Percentiles rank a stretch among this genome's conserved stretches.
These are phyloP conservation scores for Epinotia bilunana DNA, from an alignment of 2,888 invertebrate species.

Conservation along the genomic window DNA sequence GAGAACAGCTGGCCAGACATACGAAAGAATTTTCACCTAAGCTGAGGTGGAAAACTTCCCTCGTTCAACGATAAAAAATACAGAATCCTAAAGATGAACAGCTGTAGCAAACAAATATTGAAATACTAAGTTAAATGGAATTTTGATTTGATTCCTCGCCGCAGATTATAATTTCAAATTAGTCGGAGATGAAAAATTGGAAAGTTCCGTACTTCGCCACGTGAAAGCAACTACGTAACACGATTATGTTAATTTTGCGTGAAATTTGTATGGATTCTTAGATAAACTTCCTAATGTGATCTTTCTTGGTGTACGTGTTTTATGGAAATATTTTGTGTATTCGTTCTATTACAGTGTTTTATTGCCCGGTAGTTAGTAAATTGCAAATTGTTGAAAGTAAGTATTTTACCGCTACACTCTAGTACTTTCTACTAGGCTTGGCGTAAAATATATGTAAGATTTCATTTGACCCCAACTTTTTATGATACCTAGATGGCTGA, in stretches of 20 bases:
- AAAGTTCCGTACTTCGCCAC: conserved; percentile 63
- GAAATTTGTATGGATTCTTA: conserved; percentile 36
- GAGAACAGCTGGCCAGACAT: no score
- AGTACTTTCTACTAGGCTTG: no score
- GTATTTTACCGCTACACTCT: no score
- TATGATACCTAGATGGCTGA: no score
- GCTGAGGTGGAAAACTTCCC: no score
- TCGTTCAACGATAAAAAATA: neutral
- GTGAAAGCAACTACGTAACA: conserved; percentile 31
- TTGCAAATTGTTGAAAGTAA: no score
- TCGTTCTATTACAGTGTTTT: neutral
- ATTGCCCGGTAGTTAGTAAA: neutral
- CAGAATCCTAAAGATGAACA: conserved; percentile 23
- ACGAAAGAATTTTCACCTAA: no score
- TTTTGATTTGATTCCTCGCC: conserved; percentile 82
- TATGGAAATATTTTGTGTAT: neutral
- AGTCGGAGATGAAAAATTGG: conserved; percentile 81
- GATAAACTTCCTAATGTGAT: conserved; percentile 26
- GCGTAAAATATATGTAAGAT: no score
- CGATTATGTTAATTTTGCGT: conserved; percentile 37
- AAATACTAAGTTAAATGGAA: conserved; percentile 81
- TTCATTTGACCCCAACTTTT: no score
- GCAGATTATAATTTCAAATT: conserved; percentile 82
- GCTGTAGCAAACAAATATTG: conserved; percentile 73
- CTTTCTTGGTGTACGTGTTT: conserved; percentile 11